Conservation (phyloP, 2,888 invertebrate species). For the Sinhomidia bicolor region DNA sequence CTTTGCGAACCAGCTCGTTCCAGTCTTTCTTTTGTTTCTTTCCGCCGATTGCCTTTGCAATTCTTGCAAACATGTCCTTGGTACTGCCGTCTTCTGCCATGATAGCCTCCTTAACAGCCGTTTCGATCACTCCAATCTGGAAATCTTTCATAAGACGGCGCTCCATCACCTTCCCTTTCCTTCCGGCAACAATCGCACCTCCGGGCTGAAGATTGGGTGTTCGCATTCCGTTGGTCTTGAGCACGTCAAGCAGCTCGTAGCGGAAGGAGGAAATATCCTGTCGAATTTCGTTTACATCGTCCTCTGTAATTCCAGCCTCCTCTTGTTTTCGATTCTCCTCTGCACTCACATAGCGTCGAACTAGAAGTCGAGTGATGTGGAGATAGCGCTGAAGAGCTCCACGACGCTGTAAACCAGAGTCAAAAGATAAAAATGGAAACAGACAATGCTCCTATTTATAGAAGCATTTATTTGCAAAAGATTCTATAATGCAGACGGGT, state of each 20-base stretch:
- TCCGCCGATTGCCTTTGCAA: slow-evolving; percentile 90
- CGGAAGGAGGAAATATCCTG: slow-evolving; percentile 98
- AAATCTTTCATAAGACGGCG: slow-evolving; percentile 93
- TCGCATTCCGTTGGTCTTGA: slow-evolving; percentile 93
- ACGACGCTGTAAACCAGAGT: slow-evolving; percentile 71
- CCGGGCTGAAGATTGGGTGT: slow-evolving; percentile 87
- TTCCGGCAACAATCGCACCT: slow-evolving; percentile 89
- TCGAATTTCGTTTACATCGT: slow-evolving; percentile 98
- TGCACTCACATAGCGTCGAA: slow-evolving; percentile 94
- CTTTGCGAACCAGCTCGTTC: slow-evolving; percentile 89
- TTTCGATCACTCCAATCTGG: slow-evolving; percentile 94
- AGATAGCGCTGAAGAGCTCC: slow-evolving; percentile 85
- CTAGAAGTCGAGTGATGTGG: slow-evolving; percentile 92
- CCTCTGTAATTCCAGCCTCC: slow-evolving; percentile 96
- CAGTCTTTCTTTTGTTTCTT: slow-evolving; percentile 87
- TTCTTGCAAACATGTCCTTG: slow-evolving; percentile 91
- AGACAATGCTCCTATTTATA: no score
- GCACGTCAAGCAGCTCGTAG: slow-evolving; percentile 95
- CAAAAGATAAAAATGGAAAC: no score
- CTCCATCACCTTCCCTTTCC: slow-evolving; percentile 93
- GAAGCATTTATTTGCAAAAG: no score
- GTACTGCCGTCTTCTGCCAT: slow-evolving; percentile 85
- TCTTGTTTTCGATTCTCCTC: slow-evolving; percentile 92
- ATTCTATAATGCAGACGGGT: no score
- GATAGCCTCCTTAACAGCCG: slow-evolving; percentile 89